Evolutionary conservation across 2,113 vertebrate species (phyloP).

Genomic region (Alethe castanea): DNA sequence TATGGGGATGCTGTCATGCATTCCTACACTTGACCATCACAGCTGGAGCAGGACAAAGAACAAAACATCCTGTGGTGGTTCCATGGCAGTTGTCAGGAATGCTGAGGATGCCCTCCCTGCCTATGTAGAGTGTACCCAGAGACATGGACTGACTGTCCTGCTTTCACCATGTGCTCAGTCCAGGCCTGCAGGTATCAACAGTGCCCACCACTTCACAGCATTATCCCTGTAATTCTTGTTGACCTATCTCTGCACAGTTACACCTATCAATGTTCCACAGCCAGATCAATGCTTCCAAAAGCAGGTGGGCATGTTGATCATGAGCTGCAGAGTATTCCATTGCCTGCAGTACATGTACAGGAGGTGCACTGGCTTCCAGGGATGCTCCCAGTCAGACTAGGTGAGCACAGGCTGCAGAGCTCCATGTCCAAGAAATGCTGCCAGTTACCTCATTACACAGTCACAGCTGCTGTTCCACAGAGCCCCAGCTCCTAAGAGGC

Average conservation of each 20-base stretch:
- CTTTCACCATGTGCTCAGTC: not conserved
- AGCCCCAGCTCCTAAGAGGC: not conserved
- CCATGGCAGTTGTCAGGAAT: not conserved
- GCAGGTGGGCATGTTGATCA: not conserved
- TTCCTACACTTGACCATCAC: not conserved
- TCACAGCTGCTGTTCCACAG: not conserved
- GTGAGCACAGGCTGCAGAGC: not conserved
- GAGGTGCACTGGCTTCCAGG: accelerated
- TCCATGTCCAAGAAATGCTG: not conserved
- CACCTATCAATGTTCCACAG: not conserved
- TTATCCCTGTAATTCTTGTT: not conserved
- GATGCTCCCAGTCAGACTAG: not conserved
- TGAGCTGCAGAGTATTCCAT: not conserved
- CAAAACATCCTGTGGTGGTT: not conserved
- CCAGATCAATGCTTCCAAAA: not conserved
- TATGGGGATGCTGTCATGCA: not conserved
- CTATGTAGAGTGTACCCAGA: not conserved
- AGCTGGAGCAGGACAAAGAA: not conserved
- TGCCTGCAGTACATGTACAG: accelerated
- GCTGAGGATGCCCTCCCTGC: not conserved
- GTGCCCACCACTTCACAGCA: not conserved
- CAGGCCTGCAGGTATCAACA: not conserved
- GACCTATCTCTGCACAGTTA: not conserved
- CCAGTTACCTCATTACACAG: not conserved
- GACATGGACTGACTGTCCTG: not conserved